Percentiles rank a stretch among this genome's conserved stretches.
Conservation (phyloP, 2,113 vertebrate genomes). For the Trogon melanurus region DNA sequence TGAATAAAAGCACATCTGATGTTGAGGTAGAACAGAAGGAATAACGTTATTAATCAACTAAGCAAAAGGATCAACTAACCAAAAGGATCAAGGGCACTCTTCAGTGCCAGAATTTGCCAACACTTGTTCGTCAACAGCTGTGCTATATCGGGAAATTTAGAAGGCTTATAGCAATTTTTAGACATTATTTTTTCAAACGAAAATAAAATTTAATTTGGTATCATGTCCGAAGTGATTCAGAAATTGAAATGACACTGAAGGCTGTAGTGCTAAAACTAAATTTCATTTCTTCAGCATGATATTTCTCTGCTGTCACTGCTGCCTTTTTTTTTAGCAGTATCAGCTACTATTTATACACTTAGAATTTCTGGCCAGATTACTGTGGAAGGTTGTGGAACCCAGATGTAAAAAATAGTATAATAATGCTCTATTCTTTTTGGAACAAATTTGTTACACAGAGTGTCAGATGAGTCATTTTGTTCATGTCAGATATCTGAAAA, state of each 20-base stretch:
- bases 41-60: background rate
- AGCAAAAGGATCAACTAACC: background rate
- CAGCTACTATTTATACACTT: slow-evolving; percentile 79
- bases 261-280: slow-evolving; percentile 10
- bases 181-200: background rate
- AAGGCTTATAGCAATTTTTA: background rate
- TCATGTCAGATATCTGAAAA: slow-evolving; percentile 84
- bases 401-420: slow-evolving; percentile 81
- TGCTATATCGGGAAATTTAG: background rate
- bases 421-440: slow-evolving; percentile 82
- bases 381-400: slow-evolving; percentile 76
- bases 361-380: slow-evolving; percentile 79
- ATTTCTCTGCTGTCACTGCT: slow-evolving; percentile 52
- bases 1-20: background rate
- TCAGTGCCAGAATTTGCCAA: background rate
- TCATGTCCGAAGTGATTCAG: slow-evolving; percentile 51
- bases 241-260: slow-evolving; percentile 38
- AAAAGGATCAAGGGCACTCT: background rate
- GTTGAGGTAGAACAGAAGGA: background rate
- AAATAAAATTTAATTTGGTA: slow-evolving; percentile 41
- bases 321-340: slow-evolving; percentile 49
- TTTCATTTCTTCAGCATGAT: slow-evolving; percentile 37
- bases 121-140: background rate
- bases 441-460: slow-evolving; percentile 83
- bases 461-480: slow-evolving; percentile 84